A percentile compares a stretch with the other conserved stretches of the same genome.
phyloP scores from a whole-genome alignment of 2,797 vertebrate species.

The Sebastes steindachneri region DNA sequence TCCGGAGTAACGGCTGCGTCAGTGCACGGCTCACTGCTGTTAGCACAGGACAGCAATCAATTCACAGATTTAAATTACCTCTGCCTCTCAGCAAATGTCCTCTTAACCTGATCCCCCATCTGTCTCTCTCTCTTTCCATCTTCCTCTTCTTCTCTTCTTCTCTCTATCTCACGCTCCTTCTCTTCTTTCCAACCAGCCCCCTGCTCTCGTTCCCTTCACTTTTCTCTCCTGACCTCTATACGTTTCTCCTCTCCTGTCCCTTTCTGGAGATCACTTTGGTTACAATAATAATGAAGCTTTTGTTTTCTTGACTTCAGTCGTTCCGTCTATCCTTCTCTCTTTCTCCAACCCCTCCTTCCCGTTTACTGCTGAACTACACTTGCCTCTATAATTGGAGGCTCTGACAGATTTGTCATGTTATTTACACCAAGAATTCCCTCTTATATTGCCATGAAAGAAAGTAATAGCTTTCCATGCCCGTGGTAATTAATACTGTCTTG shows the following conservation, averaged over 20 bases:
- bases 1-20: slow-evolving; percentile 49
- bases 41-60: slow-evolving; percentile 67
- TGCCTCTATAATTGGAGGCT: not conserved
- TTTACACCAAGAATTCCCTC: not conserved
- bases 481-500: slow-evolving; percentile 26
- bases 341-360: not conserved
- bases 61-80: slow-evolving; percentile 77
- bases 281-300: not conserved
- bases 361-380: not conserved
- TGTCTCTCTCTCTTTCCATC: not conserved
- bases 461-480: not conserved
- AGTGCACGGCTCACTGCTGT: slow-evolving; percentile 39
- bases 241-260: not conserved
- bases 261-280: not conserved
- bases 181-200: slow-evolving; percentile 4
- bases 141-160: not conserved
- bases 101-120: slow-evolving; percentile 51
- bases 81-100: slow-evolving; percentile 58
- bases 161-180: slow-evolving; percentile 2
- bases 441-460: not conserved
- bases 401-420: not conserved
- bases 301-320: not conserved
- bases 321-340: not conserved
- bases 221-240: slow-evolving; percentile 17
- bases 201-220: not conserved